A percentile compares a stretch with the other conserved stretches of the same genome.
Conservation (phyloP, 2,797 vertebrate species). For the Myoxocephalus aenaeus region DNA sequence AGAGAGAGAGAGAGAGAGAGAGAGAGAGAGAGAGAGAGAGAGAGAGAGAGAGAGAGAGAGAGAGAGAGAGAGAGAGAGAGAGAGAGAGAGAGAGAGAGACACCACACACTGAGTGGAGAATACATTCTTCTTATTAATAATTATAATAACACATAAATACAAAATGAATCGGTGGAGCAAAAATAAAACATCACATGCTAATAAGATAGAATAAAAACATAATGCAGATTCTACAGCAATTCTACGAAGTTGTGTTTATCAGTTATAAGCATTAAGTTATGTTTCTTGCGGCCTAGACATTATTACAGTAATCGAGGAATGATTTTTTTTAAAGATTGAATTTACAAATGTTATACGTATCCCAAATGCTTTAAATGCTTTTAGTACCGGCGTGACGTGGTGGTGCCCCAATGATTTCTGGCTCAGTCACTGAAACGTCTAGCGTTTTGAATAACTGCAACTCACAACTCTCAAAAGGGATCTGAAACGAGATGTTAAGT, state of each 20-base stretch:
- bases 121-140: too few species aligned
- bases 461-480: neutral
- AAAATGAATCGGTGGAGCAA: neutral
- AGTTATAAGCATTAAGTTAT: neutral
- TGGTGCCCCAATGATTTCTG: neutral
- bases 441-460: too few species aligned
- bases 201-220: neutral
- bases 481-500: neutral
- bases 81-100: too few species aligned
- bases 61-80: too few species aligned
- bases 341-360: neutral
- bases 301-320: too few species aligned
- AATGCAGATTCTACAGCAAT: neutral
- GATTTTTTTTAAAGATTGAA: too few species aligned
- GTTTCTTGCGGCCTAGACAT: neutral
- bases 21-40: too few species aligned
- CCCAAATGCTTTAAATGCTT: neutral
- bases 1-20: too few species aligned
- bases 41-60: too few species aligned
- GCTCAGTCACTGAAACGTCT: too few species aligned
- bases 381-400: too few species aligned
- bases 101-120: too few species aligned
- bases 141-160: neutral
- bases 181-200: neutral
- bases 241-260: neutral